phyloP scores from a whole-genome alignment of 1,140 invertebrate genomes.

The Drosophila sucinea region DNA sequence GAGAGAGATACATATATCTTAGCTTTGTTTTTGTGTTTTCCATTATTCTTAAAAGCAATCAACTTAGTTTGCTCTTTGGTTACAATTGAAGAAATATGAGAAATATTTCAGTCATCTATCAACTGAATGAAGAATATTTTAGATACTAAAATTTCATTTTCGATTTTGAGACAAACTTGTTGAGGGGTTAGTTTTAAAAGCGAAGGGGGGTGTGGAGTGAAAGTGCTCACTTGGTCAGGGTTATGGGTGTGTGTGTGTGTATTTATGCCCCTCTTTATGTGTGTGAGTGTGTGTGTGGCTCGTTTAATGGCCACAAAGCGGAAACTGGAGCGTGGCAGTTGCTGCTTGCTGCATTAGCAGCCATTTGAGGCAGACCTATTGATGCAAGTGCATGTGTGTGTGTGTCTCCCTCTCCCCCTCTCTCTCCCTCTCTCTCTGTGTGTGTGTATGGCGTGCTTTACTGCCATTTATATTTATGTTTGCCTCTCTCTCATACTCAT shows the following conservation, averaged over 20 bases:
- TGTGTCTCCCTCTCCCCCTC: not conserved
- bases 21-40: no score
- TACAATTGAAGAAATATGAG: constrained; percentile 4
- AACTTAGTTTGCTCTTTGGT: not conserved
- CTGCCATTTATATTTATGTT: constrained; percentile 80
- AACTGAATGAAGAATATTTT: constrained; percentile 17
- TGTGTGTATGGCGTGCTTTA: constrained; percentile 51
- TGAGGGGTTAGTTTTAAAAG: not conserved
- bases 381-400: constrained; percentile 47
- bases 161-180: constrained; percentile 7
- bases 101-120: constrained; percentile 9
- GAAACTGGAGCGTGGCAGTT: constrained; percentile 78
- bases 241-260: constrained; percentile 19
- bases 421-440: not conserved
- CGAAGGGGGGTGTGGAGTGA: not conserved
- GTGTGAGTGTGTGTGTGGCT: constrained; percentile 46
- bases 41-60: not conserved
- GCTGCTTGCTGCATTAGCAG: constrained; percentile 75
- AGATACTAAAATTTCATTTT: constrained; percentile 1
- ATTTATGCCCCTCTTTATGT: constrained; percentile 13
- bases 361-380: constrained; percentile 73
- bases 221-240: constrained; percentile 37
- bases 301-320: constrained; percentile 79
- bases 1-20: no score
- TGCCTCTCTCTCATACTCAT: constrained; percentile 44